Conservation (phyloP, 2,888 invertebrate genomes). For the Pharmacophagus antenor region DNA sequence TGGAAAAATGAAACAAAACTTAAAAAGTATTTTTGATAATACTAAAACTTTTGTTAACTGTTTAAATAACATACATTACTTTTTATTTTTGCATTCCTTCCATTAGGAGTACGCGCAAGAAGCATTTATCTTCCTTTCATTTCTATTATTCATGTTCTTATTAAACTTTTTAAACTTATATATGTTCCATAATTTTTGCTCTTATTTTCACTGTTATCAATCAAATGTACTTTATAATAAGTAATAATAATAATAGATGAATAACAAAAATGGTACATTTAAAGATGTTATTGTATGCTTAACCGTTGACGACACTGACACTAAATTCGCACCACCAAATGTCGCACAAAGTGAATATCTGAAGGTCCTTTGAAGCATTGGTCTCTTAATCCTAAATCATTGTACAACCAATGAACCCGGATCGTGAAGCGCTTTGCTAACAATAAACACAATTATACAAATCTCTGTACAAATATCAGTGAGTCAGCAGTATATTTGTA, state of each 20-base stretch:
- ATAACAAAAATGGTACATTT: too few relatives aligned
- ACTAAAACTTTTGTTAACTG: neutral
- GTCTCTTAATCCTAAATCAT: neutral
- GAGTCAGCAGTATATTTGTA: neutral
- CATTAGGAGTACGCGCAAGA: neutral
- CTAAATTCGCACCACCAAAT: too few relatives aligned
- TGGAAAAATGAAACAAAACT: neutral
- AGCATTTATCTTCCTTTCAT: neutral
- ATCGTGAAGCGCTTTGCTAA: neutral
- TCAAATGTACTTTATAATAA: neutral
- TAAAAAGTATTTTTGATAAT: neutral
- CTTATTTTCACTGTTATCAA: neutral
- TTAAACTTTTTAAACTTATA: neutral
- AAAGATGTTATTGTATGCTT: too few relatives aligned
- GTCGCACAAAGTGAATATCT: too few relatives aligned
- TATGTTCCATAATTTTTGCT: neutral
- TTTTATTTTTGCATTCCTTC: neutral
- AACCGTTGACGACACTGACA: too few relatives aligned
- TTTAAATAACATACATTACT: too few relatives aligned
- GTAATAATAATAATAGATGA: neutral
- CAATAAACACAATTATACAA: neutral
- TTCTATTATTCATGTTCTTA: neutral
- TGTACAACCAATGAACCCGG: neutral
- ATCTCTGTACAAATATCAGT: neutral
- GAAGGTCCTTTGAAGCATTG: too few relatives aligned